Conservation (phyloP, 2,113 vertebrate species). For the Dendrocopos noguchii region DNA sequence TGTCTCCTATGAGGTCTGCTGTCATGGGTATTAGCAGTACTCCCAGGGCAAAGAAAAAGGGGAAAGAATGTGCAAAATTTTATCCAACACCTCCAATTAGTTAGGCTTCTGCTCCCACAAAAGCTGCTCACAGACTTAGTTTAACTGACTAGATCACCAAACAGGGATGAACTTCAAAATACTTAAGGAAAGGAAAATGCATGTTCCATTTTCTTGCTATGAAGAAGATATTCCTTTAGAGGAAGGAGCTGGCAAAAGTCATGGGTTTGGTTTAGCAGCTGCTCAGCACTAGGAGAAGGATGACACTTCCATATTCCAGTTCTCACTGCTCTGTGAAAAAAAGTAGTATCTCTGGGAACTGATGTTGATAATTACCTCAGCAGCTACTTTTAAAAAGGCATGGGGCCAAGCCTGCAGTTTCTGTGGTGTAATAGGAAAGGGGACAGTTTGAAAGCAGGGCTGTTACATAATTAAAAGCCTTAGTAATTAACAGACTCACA, state of each 20-base stretch:
- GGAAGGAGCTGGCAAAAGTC: constrained; percentile 25
- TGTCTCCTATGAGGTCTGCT: neutral
- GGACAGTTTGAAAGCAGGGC: neutral
- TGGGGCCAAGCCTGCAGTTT: neutral
- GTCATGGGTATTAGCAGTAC: neutral
- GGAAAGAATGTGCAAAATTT: neutral
- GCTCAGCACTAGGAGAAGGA: constrained; percentile 49
- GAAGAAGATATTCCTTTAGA: constrained; percentile 10
- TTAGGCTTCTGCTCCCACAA: constrained; percentile 1
- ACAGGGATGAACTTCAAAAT: constrained; percentile 39
- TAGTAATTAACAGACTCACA: neutral
- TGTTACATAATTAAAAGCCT: neutral
- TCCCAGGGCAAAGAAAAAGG: constrained; percentile 17
- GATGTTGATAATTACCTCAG: constrained; percentile 29
- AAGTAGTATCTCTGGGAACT: neutral
- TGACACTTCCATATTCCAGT: constrained; percentile 34
- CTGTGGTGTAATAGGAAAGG: constrained; percentile 12
- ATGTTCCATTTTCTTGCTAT: constrained; percentile 8
- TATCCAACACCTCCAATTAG: constrained; percentile 24
- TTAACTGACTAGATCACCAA: constrained; percentile 39
- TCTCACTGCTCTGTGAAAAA: constrained; percentile 10
- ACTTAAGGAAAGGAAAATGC: constrained; percentile 43
- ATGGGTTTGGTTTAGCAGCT: constrained; percentile 44
- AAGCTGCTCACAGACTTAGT: constrained; percentile 11
- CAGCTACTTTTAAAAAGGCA: constrained; percentile 24